phyloP scores from a whole-genome alignment of 2,113 vertebrate species.

The Smithornis capensis region DNA sequence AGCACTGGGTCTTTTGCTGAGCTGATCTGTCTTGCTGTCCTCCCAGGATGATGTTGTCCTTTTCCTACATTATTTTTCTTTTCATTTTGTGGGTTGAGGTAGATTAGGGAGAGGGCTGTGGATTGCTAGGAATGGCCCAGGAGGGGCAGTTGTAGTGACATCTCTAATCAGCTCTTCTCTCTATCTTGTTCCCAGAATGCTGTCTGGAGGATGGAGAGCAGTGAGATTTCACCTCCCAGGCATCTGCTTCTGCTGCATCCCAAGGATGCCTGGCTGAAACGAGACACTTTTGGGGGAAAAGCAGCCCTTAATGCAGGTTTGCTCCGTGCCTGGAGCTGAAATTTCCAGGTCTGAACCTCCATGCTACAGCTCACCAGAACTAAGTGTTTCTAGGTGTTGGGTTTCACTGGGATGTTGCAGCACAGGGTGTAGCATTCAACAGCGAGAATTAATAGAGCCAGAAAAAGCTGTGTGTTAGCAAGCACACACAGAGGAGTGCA shows the following conservation, averaged over 20 bases:
- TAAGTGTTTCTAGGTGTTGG: neutral
- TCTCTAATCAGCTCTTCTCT: neutral
- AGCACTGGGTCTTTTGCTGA: neutral
- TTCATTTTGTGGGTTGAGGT: neutral
- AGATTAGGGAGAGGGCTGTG: neutral
- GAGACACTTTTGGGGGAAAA: neutral
- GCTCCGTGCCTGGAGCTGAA: neutral
- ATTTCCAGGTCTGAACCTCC: neutral
- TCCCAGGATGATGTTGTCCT: neutral
- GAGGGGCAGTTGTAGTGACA: neutral
- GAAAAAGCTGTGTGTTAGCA: neutral
- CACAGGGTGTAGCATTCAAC: neutral
- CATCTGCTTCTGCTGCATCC: neutral
- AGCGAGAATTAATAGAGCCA: neutral
- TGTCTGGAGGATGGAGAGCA: neutral
- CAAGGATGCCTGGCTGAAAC: neutral
- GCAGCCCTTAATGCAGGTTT: neutral
- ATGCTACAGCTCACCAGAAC: neutral
- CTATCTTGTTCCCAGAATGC: accelerated
- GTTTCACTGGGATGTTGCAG: neutral
- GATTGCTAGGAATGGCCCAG: neutral
- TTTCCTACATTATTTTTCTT: neutral
- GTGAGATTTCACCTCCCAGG: neutral
- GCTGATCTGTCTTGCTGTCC: neutral
- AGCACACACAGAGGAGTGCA: neutral